Base-by-base conservation (phyloP, 2,113 vertebrate species). In the Dascyllus trimaculatus region DNA sequence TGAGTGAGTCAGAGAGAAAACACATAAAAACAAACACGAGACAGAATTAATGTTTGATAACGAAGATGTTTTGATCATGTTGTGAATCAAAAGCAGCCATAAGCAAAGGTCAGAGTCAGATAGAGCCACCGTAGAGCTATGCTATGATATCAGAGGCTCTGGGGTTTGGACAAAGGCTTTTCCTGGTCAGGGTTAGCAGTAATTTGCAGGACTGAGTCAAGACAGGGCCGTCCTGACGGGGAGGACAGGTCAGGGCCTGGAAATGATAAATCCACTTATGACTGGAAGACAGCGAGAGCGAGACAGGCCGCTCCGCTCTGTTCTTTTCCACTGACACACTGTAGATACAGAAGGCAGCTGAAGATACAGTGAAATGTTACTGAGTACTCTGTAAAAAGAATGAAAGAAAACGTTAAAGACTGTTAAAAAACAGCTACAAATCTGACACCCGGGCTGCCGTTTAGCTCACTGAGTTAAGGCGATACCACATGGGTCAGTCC, bases 191-290 rank as follows among this genome's bases (percentile, higher is more conserved):
- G 77, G 63, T 75, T 26, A 75, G 74, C 64, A 26, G 74, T 86
- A 84, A 90, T 90, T 86, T 85, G 72, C 74, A 61, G 71, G 72
- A 76, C 78, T 85, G 75, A 85, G 85, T 85, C 68, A 29, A 87
- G 68, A 53, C 78, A 80, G 77, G 63, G 60, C 71, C 19, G 60
- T 76, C 82, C 78, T 84, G 75, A 82, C 11, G 22, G 81, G 63
- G 60, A 84, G 52, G 86, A 89, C 84, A 78, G 88, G 86, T 90
- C 71, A 68, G 58, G 79, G 74, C 81, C 88, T 87, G 80, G 82
- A 85, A 88, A 91, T 85, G 80, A 93, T 89, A 91, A 91, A 91
- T 93, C 85, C 75, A 83, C 68, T 83, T 81, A 69, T 79, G 62
- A 70, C 74, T 75, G 84, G 35, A 10, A 79, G 86, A 86, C 82